Conservation (phyloP, 30 jellyfish, hydroid and myxozoan species). For the Catostylus mosaicus region DNA sequence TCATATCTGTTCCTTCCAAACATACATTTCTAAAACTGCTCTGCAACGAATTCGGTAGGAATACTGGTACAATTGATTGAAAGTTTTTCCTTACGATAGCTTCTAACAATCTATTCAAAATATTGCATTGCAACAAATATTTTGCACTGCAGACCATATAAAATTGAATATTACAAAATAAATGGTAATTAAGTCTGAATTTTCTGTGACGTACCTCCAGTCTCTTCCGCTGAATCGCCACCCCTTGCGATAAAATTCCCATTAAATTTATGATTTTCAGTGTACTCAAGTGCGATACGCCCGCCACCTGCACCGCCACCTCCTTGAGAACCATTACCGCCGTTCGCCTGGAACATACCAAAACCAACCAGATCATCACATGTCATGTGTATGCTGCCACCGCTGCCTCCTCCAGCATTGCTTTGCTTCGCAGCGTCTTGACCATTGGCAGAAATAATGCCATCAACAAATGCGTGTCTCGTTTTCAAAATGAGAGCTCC, state of each 20-base stretch:
- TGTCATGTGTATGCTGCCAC: constrained; percentile 46
- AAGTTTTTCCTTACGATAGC: too few species aligned
- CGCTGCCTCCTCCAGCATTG: constrained; percentile 66
- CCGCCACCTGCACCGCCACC: constrained; percentile 85
- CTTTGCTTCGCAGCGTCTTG: constrained; percentile 59
- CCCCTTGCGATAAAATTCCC: constrained; percentile 58
- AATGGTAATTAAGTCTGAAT: too few species aligned
- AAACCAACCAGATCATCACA: constrained; percentile 66
- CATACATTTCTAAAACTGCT: too few species aligned
- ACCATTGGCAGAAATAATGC: constrained; percentile 50
- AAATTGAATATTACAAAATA: too few species aligned
- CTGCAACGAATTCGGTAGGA: too few species aligned
- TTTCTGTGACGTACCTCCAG: constrained; percentile 35
- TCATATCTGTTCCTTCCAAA: too few species aligned
- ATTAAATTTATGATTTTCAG: constrained; percentile 32
- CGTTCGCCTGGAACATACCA: constrained; percentile 55
- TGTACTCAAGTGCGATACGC: constrained; percentile 44
- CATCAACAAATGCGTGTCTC: constrained; percentile 68
- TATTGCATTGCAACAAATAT: too few species aligned
- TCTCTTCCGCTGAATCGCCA: constrained; percentile 45
- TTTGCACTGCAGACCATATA: too few species aligned
- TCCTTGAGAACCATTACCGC: constrained; percentile 47
- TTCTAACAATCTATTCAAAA: too few species aligned
- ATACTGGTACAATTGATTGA: too few species aligned
- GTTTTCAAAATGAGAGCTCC: constrained; percentile 53